These are phyloP conservation scores for Atta cephalotes DNA, from an alignment of 1,140 invertebrate genomes.

Conservation along the genomic window DNA sequence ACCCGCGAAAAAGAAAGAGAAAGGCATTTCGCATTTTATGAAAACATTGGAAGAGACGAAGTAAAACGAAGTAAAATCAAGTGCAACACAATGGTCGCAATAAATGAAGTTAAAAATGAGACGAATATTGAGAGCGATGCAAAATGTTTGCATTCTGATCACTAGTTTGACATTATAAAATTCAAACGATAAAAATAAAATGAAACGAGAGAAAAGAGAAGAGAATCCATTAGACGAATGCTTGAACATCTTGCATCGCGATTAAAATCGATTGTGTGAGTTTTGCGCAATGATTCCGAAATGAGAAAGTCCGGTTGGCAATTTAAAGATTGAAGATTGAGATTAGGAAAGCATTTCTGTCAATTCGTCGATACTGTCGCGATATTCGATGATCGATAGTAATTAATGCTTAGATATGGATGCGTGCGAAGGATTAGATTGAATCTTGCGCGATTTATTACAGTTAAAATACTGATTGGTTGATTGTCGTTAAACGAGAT, in stretches of 20 bases:
- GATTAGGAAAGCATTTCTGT: constrained; percentile 64
- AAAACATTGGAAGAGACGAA: background rate
- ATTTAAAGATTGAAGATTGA: background rate
- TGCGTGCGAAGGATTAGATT: constrained; percentile 52
- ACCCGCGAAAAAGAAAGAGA: constrained; percentile 50
- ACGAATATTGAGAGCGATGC: constrained; percentile 23
- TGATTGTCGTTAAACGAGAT: constrained; percentile 75
- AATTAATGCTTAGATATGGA: constrained; percentile 48
- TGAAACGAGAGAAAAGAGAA: background rate
- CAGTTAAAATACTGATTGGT: constrained; percentile 76
- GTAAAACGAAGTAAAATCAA: constrained; percentile 25
- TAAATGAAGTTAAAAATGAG: constrained; percentile 21
- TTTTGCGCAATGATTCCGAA: constrained; percentile 55
- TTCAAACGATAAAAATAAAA: background rate
- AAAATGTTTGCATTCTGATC: constrained; percentile 34
- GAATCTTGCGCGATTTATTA: constrained; percentile 79
- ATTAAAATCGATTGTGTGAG: constrained; percentile 19
- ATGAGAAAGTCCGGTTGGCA: constrained; percentile 6
- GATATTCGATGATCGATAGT: constrained; percentile 71
- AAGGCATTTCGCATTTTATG: constrained; percentile 32
- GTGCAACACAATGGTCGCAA: constrained; percentile 32
- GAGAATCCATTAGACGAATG: background rate
- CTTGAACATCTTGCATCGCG: constrained; percentile 37
- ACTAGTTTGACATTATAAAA: background rate
- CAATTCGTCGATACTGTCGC: constrained; percentile 74